Percentiles rank a stretch among this genome's conserved stretches.
Conservation (phyloP, 2,888 invertebrate genomes). For the Alentia gelatinosa region DNA sequence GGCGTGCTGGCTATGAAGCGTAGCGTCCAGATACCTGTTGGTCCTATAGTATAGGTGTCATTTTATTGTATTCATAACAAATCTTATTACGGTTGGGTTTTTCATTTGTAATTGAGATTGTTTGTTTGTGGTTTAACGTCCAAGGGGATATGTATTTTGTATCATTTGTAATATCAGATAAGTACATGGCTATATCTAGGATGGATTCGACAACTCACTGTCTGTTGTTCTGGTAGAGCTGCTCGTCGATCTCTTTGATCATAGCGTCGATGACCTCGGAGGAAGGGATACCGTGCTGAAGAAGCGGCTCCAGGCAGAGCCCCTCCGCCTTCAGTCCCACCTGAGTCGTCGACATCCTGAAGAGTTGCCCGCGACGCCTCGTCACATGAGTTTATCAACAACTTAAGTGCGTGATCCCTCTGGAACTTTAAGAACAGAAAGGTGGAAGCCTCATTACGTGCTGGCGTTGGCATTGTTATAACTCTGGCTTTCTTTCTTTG, state of each 20-base stretch:
- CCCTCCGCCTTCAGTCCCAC: conserved; percentile 54
- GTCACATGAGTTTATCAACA: not conserved
- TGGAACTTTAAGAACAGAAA: not conserved
- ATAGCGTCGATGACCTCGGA: conserved; percentile 47
- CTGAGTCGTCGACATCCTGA: conserved; percentile 33
- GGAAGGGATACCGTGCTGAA: conserved; percentile 52
- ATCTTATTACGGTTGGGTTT: no score
- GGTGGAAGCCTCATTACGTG: not conserved
- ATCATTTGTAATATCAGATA: no score
- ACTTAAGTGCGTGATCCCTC: not conserved
- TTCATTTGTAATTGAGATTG: no score
- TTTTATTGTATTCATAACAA: no score
- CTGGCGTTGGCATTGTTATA: no score
- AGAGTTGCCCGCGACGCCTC: not conserved
- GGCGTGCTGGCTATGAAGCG: no score
- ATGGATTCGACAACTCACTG: conserved; percentile 43
- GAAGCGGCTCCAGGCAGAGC: conserved; percentile 50
- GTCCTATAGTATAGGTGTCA: no score
- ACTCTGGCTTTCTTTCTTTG: no score
- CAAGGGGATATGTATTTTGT: no score
- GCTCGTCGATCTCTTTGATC: conserved; percentile 54
- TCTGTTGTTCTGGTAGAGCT: conserved; percentile 49
- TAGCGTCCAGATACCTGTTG: no score
- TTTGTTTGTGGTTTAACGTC: no score
- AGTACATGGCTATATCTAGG: no score